These are phyloP conservation scores for Tursiops truncatus DNA, from an alignment of 2,113 vertebrate species.

Conservation along the genomic window DNA sequence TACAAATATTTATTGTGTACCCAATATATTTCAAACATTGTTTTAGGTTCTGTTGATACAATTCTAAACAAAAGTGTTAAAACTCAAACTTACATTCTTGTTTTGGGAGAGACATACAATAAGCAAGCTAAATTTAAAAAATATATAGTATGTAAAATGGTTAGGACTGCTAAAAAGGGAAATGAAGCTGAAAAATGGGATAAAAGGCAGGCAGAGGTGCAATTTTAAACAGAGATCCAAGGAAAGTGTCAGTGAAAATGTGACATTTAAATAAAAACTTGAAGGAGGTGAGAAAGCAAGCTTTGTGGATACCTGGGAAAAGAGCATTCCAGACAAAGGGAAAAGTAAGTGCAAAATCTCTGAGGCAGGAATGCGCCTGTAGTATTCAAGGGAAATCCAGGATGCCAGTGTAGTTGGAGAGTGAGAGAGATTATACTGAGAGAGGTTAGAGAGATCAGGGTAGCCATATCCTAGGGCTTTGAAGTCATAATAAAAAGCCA, in stretches of 20 bases:
- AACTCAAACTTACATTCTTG: not conserved
- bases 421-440: not conserved
- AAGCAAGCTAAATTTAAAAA: not conserved
- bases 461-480: not conserved
- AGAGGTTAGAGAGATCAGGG: not conserved
- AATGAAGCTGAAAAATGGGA: not conserved
- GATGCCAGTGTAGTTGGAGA: not conserved
- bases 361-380: not conserved
- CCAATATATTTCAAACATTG: not conserved
- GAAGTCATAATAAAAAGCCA: not conserved
- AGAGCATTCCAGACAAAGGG: not conserved
- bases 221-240: not conserved
- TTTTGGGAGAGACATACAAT: not conserved
- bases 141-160: not conserved
- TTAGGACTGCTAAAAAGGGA: not conserved
- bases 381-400: not conserved
- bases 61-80: not conserved
- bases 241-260: not conserved
- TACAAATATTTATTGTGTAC: not conserved
- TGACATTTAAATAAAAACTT: not conserved
- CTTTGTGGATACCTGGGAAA: not conserved
- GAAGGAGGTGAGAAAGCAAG: not conserved
- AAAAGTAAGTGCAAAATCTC: not conserved
- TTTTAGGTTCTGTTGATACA: not conserved
- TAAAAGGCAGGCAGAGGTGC: not conserved